Percentiles rank a stretch among this genome's conserved stretches.
Evolutionary conservation across 2,888 invertebrate species (phyloP).

Genomic region (Caenorhabditis sinica): DNA sequence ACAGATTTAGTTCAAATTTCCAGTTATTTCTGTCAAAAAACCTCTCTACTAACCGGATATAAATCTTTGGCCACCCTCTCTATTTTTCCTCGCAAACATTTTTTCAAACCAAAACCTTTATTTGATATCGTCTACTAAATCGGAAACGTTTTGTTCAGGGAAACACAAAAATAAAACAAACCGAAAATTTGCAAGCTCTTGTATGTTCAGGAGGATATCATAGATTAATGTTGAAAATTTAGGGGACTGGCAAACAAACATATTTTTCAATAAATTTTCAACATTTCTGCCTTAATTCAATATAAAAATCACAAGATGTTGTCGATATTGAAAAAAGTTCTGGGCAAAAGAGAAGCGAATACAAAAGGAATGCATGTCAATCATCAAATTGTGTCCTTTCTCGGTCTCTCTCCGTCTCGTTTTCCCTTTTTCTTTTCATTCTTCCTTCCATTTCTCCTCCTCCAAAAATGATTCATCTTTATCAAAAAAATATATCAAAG

Average conservation of each 20-base stretch:
- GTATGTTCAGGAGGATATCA: neutral
- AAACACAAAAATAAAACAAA: neutral
- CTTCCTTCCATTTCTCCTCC: slow-evolving; percentile 20
- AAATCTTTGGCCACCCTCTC: neutral
- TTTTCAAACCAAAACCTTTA: neutral
- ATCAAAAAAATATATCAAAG: slow-evolving; percentile 15
- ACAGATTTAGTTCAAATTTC: neutral
- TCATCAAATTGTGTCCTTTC: slow-evolving; percentile 44
- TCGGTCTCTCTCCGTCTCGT: slow-evolving; percentile 5
- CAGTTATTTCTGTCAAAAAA: neutral
- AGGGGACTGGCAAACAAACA: neutral
- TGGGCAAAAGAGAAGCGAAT: neutral
- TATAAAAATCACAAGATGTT: neutral
- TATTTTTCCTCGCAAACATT: neutral
- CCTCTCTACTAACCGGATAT: neutral
- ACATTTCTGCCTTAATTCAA: neutral
- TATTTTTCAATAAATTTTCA: neutral
- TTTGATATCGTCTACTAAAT: neutral
- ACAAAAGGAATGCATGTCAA: slow-evolving; percentile 43
- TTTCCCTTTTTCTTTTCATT: neutral
- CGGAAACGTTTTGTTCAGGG: neutral
- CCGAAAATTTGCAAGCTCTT: neutral
- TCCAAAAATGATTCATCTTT: slow-evolving; percentile 41
- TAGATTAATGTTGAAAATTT: neutral
- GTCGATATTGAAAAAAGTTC: neutral